These are phyloP conservation scores for Hemibagrus wyckioides DNA, from an alignment of 2,113 vertebrate species.

Conservation along the genomic window DNA sequence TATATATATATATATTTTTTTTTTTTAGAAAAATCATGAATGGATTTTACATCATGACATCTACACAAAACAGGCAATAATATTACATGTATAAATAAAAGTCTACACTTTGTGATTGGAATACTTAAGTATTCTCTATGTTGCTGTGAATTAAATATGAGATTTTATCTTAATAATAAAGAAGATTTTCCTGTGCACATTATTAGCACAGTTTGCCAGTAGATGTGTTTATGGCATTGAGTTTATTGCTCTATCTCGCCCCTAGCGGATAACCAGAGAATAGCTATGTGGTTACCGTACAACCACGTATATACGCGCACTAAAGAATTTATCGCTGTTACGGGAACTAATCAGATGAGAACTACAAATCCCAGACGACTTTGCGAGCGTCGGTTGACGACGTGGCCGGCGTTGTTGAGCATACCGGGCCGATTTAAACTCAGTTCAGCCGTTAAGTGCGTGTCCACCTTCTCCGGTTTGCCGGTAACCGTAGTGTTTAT, in stretches of 20 bases:
- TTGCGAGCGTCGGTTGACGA: constrained; percentile 45
- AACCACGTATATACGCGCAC: background rate
- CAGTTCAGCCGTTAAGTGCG: background rate
- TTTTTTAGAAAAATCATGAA: no score
- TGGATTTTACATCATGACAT: no score
- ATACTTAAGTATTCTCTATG: no score
- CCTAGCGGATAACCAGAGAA: background rate
- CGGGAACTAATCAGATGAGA: background rate
- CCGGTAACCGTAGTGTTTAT: background rate
- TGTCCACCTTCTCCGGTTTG: constrained; percentile 17
- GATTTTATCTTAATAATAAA: background rate
- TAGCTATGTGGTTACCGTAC: background rate
- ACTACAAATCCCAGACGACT: constrained; percentile 67
- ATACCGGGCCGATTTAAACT: constrained; percentile 76
- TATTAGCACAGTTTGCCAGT: background rate
- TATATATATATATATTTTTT: no score
- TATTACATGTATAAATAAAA: background rate
- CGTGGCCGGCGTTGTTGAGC: constrained; percentile 64
- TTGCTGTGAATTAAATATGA: background rate
- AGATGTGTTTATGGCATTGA: background rate
- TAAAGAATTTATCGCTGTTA: rapidly evolving
- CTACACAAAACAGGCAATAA: background rate
- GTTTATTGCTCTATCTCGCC: background rate
- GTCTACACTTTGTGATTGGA: background rate
- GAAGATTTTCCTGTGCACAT: background rate